Evolutionary conservation across 2,797 vertebrate species (phyloP), one percentile per base, ranked within the genome.

Genomic region (Geotria australis): DNA sequence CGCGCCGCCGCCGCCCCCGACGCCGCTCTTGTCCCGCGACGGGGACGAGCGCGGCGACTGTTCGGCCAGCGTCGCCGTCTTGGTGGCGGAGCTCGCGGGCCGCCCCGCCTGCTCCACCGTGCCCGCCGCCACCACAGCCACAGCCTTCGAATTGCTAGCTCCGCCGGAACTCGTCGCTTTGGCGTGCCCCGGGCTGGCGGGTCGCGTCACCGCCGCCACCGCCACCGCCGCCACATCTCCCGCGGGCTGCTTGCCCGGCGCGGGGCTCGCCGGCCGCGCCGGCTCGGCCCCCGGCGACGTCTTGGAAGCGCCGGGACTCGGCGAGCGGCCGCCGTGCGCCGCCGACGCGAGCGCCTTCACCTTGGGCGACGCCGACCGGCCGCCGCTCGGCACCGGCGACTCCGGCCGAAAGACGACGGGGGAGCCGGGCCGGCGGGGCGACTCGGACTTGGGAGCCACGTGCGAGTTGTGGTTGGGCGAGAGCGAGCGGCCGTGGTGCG

Each of bases 391-490:
- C 59, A 82, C 85, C 8, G 88, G 86, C 48, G 91, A 95, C 70
- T 98, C 89, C 1, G 83, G 76, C 64, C 88, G 74, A 51, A 55
- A 55, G 51, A 55, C 24, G 12, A 79, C 69, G 62, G 78, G 72
- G 46, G 74, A 68, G 5, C 78, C 69, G 46, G 72, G 79, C 66
- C 82, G 77, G 53, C 83, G 79, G 8, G 51, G 51, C n/a, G 51
- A 55, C 53, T 98, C 89, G 3, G 78, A 78, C 67, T 89, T 96
- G 38, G 96, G 73, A 8, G 85, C 88, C 64, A 96, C 89, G 57
- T 96, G 64, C 58, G 89, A 96, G 69, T 98, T 96, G 69, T 98
- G 91, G 68, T 98, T 98, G 59, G 91, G 91, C 0, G 91, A 96
- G 67, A 95, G 72, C 7, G 91, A 98, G 62, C 91, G 79, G 63